Conservation (phyloP, 92 coral and sea anemone genomes). For the Micromussa lordhowensis region DNA sequence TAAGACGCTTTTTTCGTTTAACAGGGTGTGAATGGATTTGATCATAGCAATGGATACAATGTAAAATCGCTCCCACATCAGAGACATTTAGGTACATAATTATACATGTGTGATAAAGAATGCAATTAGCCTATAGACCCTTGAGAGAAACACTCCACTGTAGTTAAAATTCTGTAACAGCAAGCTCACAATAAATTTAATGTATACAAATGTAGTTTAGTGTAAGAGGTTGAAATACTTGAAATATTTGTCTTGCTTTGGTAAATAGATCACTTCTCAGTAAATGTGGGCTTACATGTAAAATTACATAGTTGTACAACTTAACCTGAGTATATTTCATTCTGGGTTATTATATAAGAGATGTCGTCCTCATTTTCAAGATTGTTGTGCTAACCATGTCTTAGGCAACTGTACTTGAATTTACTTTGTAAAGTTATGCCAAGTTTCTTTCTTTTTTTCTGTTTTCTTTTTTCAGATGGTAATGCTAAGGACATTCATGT, state of each 20-base stretch:
- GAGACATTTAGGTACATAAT: neutral
- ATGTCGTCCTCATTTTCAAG: neutral
- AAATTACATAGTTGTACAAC: too few relatives aligned
- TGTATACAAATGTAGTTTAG: too few relatives aligned
- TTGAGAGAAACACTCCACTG: too few relatives aligned
- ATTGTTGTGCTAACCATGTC: neutral
- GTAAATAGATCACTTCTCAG: too few relatives aligned
- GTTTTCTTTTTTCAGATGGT: neutral
- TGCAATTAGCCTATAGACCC: too few relatives aligned
- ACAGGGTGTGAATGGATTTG: slow-evolving; percentile 54
- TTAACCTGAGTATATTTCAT: too few relatives aligned
- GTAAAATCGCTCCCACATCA: neutral
- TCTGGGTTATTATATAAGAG: too few relatives aligned
- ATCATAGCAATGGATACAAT: neutral
- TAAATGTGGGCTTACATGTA: too few relatives aligned
- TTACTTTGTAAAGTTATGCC: neutral
- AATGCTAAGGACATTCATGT: slow-evolving; percentile 61
- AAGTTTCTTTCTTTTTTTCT: neutral
- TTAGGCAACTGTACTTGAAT: neutral
- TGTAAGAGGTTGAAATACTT: too few relatives aligned
- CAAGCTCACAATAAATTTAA: too few relatives aligned
- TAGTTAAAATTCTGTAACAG: too few relatives aligned
- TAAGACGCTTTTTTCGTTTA: neutral
- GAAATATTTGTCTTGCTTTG: too few relatives aligned
- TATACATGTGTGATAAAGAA: neutral